phyloP scores from a whole-genome alignment of 1,140 invertebrate species.

The Trichomalopsis sarcophagae region DNA sequence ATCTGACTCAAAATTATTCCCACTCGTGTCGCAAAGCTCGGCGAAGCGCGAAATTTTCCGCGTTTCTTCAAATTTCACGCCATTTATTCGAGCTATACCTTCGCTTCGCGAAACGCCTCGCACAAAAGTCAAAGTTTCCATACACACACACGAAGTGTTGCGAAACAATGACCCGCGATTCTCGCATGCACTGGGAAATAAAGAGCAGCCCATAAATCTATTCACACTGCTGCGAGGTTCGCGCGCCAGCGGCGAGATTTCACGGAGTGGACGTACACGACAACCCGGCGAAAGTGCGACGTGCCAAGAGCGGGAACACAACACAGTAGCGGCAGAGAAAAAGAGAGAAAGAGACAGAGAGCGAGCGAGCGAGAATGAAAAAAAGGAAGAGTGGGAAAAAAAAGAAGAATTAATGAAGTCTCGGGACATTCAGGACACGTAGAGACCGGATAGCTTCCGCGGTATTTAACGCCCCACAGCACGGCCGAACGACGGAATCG shows the following conservation, averaged over 20 bases:
- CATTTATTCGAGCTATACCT: background rate
- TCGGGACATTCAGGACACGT: conserved; percentile 38
- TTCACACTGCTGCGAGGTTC: background rate
- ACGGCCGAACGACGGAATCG: background rate
- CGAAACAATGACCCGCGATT: no score
- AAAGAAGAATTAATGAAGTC: conserved; percentile 25
- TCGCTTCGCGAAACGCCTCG: no score
- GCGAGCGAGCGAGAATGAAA: no score
- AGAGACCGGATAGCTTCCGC: conserved; percentile 26
- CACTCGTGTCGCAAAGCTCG: no score
- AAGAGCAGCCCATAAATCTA: background rate
- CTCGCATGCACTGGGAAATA: background rate
- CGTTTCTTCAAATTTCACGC: background rate
- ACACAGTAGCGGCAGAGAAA: no score
- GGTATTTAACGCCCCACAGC: conserved; percentile 44
- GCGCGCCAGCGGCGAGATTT: conserved; percentile 6
- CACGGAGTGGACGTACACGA: background rate
- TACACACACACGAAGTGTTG: background rate
- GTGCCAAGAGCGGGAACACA: background rate
- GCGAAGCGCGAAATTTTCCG: no score
- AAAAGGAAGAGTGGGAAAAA: conserved; percentile 1
- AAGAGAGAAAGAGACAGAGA: background rate
- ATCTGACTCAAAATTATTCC: no score
- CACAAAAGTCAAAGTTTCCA: background rate
- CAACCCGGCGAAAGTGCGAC: conserved; percentile 23